These are phyloP conservation scores for Cyprinodon diabolis DNA, from an alignment of 2,797 vertebrate species.

Conservation along the genomic window DNA sequence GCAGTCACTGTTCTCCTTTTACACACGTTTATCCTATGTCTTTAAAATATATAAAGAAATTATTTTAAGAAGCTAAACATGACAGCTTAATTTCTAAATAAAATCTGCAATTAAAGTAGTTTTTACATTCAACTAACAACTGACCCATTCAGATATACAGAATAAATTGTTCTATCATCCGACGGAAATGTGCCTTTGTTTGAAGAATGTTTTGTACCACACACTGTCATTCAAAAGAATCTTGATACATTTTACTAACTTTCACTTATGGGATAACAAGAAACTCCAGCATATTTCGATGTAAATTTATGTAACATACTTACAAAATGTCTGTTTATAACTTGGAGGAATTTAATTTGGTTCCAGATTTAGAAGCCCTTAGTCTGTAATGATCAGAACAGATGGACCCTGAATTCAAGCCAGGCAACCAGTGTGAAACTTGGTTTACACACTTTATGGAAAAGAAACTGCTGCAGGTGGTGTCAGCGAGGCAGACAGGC, in stretches of 20 bases:
- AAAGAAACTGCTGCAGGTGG: no score
- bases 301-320: neutral
- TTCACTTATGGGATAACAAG: neutral
- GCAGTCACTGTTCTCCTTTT: constrained; percentile 18
- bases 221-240: neutral
- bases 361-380: neutral
- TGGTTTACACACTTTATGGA: no score
- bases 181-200: constrained; percentile 31
- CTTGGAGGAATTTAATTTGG: neutral
- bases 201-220: neutral
- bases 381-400: no score
- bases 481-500: no score
- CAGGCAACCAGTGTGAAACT: no score
- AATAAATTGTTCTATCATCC: constrained; percentile 18
- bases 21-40: constrained; percentile 11
- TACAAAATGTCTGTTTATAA: neutral
- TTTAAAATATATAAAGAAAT: constrained; percentile 24
- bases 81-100: constrained; percentile 21
- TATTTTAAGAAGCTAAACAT: constrained; percentile 14
- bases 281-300: neutral
- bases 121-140: constrained; percentile 39
- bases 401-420: no score
- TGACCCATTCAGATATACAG: constrained; percentile 22
- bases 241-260: neutral
- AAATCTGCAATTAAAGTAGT: constrained; percentile 5